Conservation (phyloP, 1,140 invertebrate species). For the Uloborus diversus region DNA sequence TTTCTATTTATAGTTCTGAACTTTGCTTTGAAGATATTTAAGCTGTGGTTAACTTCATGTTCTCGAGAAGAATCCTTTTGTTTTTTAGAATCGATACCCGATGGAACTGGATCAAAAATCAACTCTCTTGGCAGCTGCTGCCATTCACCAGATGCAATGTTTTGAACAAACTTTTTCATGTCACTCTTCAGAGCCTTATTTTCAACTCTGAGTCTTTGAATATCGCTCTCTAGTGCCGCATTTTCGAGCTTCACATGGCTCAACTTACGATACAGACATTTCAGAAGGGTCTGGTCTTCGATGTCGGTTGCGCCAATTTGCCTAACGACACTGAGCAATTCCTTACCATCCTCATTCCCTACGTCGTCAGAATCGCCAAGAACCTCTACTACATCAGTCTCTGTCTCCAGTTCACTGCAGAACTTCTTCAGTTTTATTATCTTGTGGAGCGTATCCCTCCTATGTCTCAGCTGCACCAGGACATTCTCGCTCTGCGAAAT, state of each 20-base stretch:
- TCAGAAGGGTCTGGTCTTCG: conserved; percentile 14
- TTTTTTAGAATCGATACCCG: no score
- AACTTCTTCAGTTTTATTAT: conserved; percentile 25
- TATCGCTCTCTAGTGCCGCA: background rate
- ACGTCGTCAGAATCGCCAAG: background rate
- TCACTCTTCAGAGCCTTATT: conserved; percentile 22
- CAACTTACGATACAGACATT: background rate
- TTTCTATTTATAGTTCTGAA: no score
- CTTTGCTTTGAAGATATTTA: no score
- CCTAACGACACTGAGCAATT: background rate
- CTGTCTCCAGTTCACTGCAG: conserved; percentile 11
- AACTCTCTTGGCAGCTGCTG: background rate
- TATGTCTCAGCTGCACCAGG: conserved; percentile 7
- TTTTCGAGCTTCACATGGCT: conserved; percentile 16
- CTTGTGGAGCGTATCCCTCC: conserved; percentile 17
- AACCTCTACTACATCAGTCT: background rate
- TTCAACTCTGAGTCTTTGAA: conserved; percentile 15
- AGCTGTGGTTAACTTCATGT: no score
- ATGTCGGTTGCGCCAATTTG: background rate
- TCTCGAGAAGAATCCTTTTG: no score
- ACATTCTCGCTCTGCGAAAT: conserved; percentile 26
- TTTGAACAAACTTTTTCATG: conserved; percentile 36
- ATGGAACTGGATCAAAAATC: no score
- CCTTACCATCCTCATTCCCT: background rate
- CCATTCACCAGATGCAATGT: conserved; percentile 29